phyloP scores from a whole-genome alignment of 1,140 invertebrate genomes.

The Chlorops oryzae region DNA sequence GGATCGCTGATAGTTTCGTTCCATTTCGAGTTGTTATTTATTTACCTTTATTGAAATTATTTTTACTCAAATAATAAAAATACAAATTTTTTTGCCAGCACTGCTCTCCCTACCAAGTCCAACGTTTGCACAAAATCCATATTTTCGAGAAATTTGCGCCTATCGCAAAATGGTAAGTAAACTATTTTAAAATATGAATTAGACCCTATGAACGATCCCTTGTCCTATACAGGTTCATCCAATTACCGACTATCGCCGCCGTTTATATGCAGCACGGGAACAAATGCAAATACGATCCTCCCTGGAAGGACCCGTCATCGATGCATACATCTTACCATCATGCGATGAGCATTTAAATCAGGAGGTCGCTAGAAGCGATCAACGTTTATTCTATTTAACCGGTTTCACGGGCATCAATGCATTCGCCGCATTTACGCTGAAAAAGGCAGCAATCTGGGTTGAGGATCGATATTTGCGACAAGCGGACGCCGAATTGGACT shows the following conservation, averaged over 20 bases:
- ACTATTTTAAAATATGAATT: too few species aligned
- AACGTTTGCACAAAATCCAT: too few species aligned
- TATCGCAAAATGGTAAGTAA: too few species aligned
- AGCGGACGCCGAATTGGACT: slow-evolving; percentile 68
- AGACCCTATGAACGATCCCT: too few species aligned
- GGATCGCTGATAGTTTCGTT: too few species aligned
- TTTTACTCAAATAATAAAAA: too few species aligned
- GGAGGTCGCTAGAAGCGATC: slow-evolving; percentile 65
- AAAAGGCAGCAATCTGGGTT: slow-evolving; percentile 81
- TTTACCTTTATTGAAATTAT: too few species aligned
- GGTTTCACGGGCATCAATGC: slow-evolving; percentile 82
- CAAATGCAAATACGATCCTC: slow-evolving; percentile 60
- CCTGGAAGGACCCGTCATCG: slow-evolving; percentile 57
- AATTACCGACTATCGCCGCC: slow-evolving; percentile 44
- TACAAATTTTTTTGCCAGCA: too few species aligned
- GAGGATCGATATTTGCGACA: slow-evolving; percentile 78
- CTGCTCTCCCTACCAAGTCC: too few species aligned
- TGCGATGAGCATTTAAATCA: slow-evolving; percentile 75
- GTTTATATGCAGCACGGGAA: slow-evolving; percentile 56
- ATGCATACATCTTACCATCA: slow-evolving; percentile 71
- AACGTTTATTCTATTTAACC: slow-evolving; percentile 72
- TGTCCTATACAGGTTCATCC: slow-evolving; percentile 29
- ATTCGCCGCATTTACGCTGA: slow-evolving; percentile 68
- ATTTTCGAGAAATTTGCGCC: too few species aligned
- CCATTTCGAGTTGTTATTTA: too few species aligned